These are phyloP conservation scores for Canis aureus DNA, from an alignment of 2,113 vertebrate species.

Conservation along the genomic window DNA sequence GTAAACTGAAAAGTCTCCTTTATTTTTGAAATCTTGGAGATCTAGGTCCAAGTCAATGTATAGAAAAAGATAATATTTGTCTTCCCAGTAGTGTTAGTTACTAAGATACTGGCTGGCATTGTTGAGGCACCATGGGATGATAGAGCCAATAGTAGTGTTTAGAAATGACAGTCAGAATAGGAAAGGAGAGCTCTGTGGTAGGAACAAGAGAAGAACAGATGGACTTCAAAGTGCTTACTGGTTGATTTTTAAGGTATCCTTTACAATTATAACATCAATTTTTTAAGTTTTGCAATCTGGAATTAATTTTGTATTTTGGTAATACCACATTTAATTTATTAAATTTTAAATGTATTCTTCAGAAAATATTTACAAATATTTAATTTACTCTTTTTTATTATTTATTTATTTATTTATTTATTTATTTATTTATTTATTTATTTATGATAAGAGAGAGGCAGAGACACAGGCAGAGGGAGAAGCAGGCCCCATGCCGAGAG, in stretches of 20 bases:
- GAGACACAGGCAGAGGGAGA: too few species aligned
- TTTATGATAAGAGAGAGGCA: too few species aligned
- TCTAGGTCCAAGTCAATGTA: not conserved
- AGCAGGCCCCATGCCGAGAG: too few species aligned
- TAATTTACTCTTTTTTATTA: not conserved
- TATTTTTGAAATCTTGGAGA: conserved; percentile 8
- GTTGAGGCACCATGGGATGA: too few species aligned
- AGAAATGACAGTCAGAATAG: not conserved
- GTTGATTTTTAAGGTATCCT: not conserved
- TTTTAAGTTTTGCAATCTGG: conserved; percentile 1
- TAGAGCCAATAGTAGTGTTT: not conserved
- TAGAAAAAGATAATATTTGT: not conserved
- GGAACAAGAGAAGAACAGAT: not conserved
- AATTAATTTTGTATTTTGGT: conserved; percentile 33
- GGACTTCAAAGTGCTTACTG: not conserved
- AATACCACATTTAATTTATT: conserved; percentile 1
- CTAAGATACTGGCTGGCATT: not conserved
- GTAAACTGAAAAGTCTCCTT: not conserved
- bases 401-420: too few species aligned
- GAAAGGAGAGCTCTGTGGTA: not conserved
- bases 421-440: too few species aligned
- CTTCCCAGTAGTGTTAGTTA: not conserved
- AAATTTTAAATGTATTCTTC: conserved; percentile 15
- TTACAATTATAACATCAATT: not conserved
- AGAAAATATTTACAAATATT: conserved; percentile 1